Evolutionary conservation across 2,888 invertebrate genomes (phyloP).

Genomic region (Chydorus sphaericus): DNA sequence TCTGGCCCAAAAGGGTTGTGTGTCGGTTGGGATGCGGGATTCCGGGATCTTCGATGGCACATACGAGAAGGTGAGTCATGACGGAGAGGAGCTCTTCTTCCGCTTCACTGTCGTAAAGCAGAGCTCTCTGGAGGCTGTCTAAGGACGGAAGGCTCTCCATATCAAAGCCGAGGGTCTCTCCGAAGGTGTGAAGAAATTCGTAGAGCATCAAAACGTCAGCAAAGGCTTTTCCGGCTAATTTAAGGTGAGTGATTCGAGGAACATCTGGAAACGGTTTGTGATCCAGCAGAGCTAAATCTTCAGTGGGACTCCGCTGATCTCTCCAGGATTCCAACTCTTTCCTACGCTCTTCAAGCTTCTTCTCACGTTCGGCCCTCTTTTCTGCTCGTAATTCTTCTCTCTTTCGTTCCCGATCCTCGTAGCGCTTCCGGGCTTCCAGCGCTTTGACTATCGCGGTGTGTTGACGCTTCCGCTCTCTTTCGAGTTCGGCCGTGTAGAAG

Average conservation of each 20-base stretch:
- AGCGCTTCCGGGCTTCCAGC: slow-evolving; percentile 63
- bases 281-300: slow-evolving; percentile 72
- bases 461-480: slow-evolving; percentile 73
- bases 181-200: slow-evolving; percentile 92
- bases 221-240: slow-evolving; percentile 74
- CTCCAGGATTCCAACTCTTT: slow-evolving; percentile 48
- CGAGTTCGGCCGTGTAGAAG: slow-evolving; percentile 72
- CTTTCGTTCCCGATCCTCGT: slow-evolving; percentile 24
- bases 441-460: slow-evolving; percentile 80
- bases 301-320: slow-evolving; percentile 72
- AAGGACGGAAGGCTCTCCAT: slow-evolving; percentile 74
- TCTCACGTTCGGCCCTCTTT: slow-evolving; percentile 68
- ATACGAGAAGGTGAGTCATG: slow-evolving; percentile 73
- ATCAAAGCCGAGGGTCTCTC: slow-evolving; percentile 83
- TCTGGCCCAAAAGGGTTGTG: slow-evolving; percentile 78
- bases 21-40: slow-evolving; percentile 79
- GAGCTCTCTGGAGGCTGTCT: slow-evolving; percentile 69
- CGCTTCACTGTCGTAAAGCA: slow-evolving; percentile 62
- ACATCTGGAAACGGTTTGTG: slow-evolving; percentile 49
- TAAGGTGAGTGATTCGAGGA: slow-evolving; percentile 54
- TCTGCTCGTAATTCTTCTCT: slow-evolving; percentile 56
- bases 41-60: slow-evolving; percentile 78
- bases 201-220: slow-evolving; percentile 87
- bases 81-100: slow-evolving; percentile 66
- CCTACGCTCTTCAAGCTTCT: slow-evolving; percentile 55